Base-by-base conservation (phyloP, 2,113 vertebrate genomes). In the Thalassoma bifasciatum region DNA sequence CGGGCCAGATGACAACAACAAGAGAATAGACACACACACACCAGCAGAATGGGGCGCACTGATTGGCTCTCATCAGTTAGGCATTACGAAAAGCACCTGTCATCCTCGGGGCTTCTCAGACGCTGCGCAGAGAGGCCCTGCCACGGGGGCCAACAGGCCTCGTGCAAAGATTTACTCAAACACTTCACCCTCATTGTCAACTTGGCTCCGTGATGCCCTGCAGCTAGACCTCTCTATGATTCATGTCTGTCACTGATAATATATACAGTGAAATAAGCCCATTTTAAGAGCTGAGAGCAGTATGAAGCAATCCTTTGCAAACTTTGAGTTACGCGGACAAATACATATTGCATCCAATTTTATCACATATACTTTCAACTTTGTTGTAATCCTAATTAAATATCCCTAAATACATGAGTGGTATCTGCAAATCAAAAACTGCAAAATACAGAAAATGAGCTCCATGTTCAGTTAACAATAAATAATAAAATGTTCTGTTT, bases 71-170 rank as follows among this genome's bases (percentile, higher is more conserved):
- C 94, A 95, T 96, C 95, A 95, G 94, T 94, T 95, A 95, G 94
- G 95, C 95, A 96, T 96, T 96, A 95, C 95, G 94, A 93, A 93
- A 95, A 95, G 94, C 95, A 96, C 95, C 96, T 96, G 96, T 95
- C 95, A 96, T 94, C 95, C 93, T 92, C 85, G 36, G 72, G 81
- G 91, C 92, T 94, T 90, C 90, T 93, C 93, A 93, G 89, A 91
- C 16, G 87, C 47, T 86, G 78, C 82, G 54, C 66, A 60, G 84
- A 0, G 88, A 83, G 87, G 87, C 91, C 90, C 88, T 79, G 83
- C 88, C 84, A 85, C 4, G 37, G 91, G 90, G 90, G 89, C 87
- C 81, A 81, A 50, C 74, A 83, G 82, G 90, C 88, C 90, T 91
- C 88, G 82, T 70, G 3, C 61, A 87, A 88, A 89, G 84, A 88